Conservation (phyloP, 2,888 invertebrate species). For the Sycophila texana region DNA sequence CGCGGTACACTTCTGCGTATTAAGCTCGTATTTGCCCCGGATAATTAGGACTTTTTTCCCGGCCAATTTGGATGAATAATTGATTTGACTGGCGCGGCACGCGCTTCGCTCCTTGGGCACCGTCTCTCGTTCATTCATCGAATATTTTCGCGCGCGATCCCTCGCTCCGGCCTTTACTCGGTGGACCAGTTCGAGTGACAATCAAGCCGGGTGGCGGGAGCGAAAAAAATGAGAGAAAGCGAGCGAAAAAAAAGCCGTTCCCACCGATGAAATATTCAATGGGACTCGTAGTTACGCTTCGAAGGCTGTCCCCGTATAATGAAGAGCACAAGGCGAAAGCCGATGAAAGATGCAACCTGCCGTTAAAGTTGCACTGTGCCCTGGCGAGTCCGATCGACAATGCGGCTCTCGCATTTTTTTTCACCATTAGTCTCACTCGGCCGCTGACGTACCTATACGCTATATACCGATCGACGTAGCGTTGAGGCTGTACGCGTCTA, state of each 20-base stretch:
- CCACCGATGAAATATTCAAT: conserved; percentile 73
- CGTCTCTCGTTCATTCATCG: conserved; percentile 55
- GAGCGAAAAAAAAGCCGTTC: conserved; percentile 67
- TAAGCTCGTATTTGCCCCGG: conserved; percentile 75
- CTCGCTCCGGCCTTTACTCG: conserved; percentile 14
- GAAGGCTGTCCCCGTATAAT: conserved; percentile 59
- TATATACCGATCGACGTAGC: conserved; percentile 4
- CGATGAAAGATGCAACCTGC: conserved; percentile 61
- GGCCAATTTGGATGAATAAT: conserved; percentile 75
- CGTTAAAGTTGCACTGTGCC: conserved; percentile 58
- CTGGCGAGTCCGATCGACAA: not conserved
- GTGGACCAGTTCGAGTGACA: conserved; percentile 71
- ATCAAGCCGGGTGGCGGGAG: conserved; percentile 62
- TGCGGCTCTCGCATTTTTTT: not conserved
- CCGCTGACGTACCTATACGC: too few relatives aligned
- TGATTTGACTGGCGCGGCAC: conserved; percentile 69
- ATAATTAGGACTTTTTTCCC: conserved; percentile 76
- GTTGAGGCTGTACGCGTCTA: conserved; percentile 27
- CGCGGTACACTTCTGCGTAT: conserved; percentile 71
- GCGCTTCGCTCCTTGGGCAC: conserved; percentile 45
- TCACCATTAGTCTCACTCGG: too few relatives aligned
- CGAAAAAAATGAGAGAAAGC: conserved; percentile 1
- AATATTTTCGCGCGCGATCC: conserved; percentile 40
- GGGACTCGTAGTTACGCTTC: conserved; percentile 61
- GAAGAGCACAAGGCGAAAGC: conserved; percentile 55